Percentiles rank a stretch among this genome's conserved stretches.
Conservation (phyloP, 1,140 invertebrate species). For the Tetranychus cinnabarinus region DNA sequence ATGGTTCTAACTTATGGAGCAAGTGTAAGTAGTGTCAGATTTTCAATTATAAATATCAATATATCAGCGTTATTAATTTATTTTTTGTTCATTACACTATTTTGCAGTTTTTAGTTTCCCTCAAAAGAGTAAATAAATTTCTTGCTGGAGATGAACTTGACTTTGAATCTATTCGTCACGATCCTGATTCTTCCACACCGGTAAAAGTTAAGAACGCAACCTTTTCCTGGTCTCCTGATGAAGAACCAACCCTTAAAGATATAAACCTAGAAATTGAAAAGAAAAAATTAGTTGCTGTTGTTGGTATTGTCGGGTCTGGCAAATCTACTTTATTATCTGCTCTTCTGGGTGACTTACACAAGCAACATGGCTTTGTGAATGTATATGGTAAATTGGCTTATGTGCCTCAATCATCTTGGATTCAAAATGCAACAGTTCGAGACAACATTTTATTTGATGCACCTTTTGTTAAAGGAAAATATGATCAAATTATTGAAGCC, state of each 20-base stretch:
- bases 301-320: conserved; percentile 14
- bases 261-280: conserved; percentile 14
- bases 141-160: conserved; percentile 26
- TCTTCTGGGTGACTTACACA: conserved; percentile 24
- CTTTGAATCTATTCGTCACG: not conserved
- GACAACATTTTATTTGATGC: conserved; percentile 35
- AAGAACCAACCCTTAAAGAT: conserved; percentile 10
- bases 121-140: conserved; percentile 52
- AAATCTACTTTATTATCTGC: conserved; percentile 25
- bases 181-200: not conserved
- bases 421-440: conserved; percentile 28
- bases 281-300: conserved; percentile 22
- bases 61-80: too few species aligned
- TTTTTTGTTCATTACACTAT: too few species aligned
- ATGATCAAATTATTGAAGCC: conserved; percentile 20
- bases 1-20: not conserved
- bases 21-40: not conserved
- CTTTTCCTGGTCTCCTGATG: conserved; percentile 1
- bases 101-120: conserved; percentile 25
- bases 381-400: conserved; percentile 21
- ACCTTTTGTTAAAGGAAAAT: conserved; percentile 19
- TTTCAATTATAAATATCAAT: too few species aligned
- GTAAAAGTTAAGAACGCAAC: not conserved
- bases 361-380: conserved; percentile 10
- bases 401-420: conserved; percentile 32